These are phyloP conservation scores for Elgaria multicarinata DNA, from an alignment of 2,113 vertebrate genomes.

Conservation along the genomic window DNA sequence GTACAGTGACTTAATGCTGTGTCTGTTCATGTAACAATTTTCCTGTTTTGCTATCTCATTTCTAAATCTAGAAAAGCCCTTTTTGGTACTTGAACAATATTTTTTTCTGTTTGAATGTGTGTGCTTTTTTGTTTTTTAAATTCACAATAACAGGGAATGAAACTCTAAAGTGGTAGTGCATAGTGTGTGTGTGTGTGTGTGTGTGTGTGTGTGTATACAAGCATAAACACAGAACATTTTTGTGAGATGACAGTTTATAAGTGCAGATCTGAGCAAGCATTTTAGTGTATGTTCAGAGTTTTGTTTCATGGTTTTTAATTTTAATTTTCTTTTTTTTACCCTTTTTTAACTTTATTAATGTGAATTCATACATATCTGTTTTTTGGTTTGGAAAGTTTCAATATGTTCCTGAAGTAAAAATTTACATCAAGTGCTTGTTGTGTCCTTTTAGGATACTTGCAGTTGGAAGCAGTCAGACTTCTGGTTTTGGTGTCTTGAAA, in stretches of 20 bases:
- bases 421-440: neutral
- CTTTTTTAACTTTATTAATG: conserved; percentile 30
- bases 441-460: neutral
- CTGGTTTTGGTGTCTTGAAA: neutral
- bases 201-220: conserved; percentile 53
- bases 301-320: conserved; percentile 39
- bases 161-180: conserved; percentile 66
- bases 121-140: conserved; percentile 41
- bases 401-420: conserved; percentile 25
- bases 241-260: conserved; percentile 52
- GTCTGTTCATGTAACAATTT: conserved; percentile 42
- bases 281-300: conserved; percentile 34
- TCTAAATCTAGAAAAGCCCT: conserved; percentile 64
- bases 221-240: conserved; percentile 57
- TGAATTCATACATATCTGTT: conserved; percentile 49
- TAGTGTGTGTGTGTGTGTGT: conserved; percentile 56
- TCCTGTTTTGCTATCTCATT: conserved; percentile 46
- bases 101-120: conserved; percentile 62
- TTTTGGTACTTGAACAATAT: conserved; percentile 79
- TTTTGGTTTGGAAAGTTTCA: conserved; percentile 36
- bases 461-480: neutral
- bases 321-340: neutral
- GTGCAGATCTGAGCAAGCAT: conserved; percentile 51
- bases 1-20: neutral
- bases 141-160: conserved; percentile 72